Percentiles rank a stretch among this genome's conserved stretches.
Evolutionary conservation across 2,797 vertebrate species (phyloP).

Genomic region (Gephyroberyx darwinii): DNA sequence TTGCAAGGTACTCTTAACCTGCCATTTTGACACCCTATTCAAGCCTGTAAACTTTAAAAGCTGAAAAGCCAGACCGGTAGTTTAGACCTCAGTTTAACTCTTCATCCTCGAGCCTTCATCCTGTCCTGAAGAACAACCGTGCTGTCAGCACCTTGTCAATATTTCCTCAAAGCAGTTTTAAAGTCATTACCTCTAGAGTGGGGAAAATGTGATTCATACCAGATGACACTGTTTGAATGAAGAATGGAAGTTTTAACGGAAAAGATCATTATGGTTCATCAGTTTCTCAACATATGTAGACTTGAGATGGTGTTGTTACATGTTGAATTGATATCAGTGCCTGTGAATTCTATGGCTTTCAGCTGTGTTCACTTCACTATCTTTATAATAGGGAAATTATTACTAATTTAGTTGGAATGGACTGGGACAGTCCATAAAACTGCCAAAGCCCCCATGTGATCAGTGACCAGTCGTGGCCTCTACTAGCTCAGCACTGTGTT

Average conservation of each 20-base stretch:
- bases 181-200: conserved; percentile 18
- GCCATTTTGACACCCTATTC: conserved; percentile 41
- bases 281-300: not conserved
- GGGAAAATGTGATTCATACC: conserved; percentile 26
- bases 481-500: conserved; percentile 30
- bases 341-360: not conserved
- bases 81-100: conserved; percentile 27
- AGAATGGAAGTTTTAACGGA: conserved; percentile 25
- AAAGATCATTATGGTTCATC: conserved; percentile 6
- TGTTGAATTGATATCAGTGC: not conserved
- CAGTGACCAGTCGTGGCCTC: conserved; percentile 10
- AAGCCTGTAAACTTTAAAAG: conserved; percentile 23
- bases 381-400: not conserved
- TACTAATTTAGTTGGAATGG: conserved; percentile 15
- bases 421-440: not conserved
- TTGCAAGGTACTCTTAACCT: conserved; percentile 37
- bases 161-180: conserved; percentile 27
- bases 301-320: not conserved
- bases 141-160: conserved; percentile 17
- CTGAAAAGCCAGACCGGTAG: conserved; percentile 11
- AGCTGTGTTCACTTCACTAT: not conserved
- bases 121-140: conserved; percentile 11
- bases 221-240: conserved; percentile 42
- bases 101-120: conserved; percentile 21
- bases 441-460: conserved; percentile 16